phyloP scores from a whole-genome alignment of 2,113 vertebrate species.

The Baryphthengus martii region DNA sequence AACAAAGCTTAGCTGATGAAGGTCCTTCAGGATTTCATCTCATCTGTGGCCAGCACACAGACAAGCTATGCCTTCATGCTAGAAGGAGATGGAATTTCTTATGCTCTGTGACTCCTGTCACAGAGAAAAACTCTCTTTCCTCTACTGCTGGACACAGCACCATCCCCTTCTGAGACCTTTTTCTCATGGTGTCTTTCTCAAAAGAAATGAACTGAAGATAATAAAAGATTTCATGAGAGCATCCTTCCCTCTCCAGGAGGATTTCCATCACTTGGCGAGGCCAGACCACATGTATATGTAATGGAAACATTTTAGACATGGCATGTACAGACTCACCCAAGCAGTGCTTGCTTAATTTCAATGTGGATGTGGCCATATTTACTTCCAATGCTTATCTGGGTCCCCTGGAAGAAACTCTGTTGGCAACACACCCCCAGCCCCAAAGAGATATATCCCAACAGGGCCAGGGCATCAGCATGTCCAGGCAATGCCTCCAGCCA shows the following conservation, averaged over 20 bases:
- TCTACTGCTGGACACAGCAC: neutral
- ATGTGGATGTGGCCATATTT: neutral
- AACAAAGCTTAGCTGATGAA: neutral
- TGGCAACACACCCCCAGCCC: neutral
- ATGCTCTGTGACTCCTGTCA: neutral
- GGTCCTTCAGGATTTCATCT: neutral
- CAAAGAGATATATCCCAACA: neutral
- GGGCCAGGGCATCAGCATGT: neutral
- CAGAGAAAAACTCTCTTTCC: neutral
- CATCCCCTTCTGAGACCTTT: neutral
- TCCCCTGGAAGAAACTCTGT: neutral
- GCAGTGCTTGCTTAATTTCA: neutral
- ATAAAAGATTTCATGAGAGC: neutral
- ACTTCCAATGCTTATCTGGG: neutral
- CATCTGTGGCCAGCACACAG: neutral
- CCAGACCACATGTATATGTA: neutral
- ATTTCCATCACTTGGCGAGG: neutral
- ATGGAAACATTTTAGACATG: neutral
- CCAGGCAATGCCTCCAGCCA: neutral
- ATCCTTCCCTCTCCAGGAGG: neutral
- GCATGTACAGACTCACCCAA: neutral
- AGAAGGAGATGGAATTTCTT: neutral
- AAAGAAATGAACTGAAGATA: neutral
- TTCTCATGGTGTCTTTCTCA: neutral
- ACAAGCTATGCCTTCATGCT: neutral